Evolutionary conservation across 92 coral and sea anemone species (phyloP).

Genomic region (Isaurus tuberculatus): DNA sequence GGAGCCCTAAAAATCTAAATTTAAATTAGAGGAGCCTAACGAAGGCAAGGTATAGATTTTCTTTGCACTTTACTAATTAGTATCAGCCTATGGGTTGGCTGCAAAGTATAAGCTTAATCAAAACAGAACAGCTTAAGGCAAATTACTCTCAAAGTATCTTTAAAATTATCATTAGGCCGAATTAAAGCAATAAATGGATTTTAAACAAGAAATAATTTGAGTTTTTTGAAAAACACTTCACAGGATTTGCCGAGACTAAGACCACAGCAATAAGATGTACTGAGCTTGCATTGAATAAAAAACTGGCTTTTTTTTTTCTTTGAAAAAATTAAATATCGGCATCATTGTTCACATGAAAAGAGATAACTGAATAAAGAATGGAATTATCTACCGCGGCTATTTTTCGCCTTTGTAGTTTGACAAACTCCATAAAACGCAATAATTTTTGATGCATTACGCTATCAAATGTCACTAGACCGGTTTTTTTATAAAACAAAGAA

Average conservation of each 20-base stretch:
- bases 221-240: constrained; percentile 5
- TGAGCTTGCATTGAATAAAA: background rate
- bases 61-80: constrained; percentile 15
- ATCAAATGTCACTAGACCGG: constrained; percentile 22
- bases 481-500: constrained; percentile 35
- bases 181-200: background rate
- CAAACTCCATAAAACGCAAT: background rate
- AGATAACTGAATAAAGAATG: background rate
- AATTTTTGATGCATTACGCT: constrained; percentile 30
- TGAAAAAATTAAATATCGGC: background rate
- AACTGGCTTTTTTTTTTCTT: background rate
- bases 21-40: constrained; percentile 47
- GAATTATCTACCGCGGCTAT: background rate
- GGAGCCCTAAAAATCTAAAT: constrained; percentile 34
- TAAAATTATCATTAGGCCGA: constrained; percentile 9
- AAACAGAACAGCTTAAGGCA: constrained; percentile 27
- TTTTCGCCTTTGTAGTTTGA: background rate
- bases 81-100: background rate
- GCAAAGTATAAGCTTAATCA: background rate
- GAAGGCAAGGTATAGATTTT: constrained; percentile 38
- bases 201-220: background rate
- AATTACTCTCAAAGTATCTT: background rate
- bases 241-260: background rate
- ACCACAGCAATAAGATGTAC: background rate
- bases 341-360: background rate